phyloP scores from a whole-genome alignment of 2,888 invertebrate genomes.

The Clunio marinus region DNA sequence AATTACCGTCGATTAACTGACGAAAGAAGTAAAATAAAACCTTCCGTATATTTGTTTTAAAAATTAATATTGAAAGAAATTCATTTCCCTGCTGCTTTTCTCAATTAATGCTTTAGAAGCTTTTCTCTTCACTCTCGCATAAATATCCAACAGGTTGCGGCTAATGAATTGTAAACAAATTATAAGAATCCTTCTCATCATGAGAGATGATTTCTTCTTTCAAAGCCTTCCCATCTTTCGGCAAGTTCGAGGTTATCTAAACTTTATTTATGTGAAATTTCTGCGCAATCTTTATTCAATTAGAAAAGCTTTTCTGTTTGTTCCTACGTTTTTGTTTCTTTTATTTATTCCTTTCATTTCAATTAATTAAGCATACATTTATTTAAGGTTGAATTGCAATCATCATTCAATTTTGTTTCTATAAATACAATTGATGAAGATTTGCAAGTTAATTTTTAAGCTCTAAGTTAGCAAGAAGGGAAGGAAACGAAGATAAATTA shows the following conservation, averaged over 20 bases:
- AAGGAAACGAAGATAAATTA: neutral
- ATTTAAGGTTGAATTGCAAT: neutral
- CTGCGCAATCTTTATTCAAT: too few relatives aligned
- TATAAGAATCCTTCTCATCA: neutral
- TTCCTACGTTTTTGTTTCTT: neutral
- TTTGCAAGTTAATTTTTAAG: too few relatives aligned
- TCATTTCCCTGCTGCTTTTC: neutral
- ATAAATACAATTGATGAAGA: too few relatives aligned
- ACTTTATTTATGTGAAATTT: too few relatives aligned
- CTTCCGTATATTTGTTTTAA: slow-evolving; percentile 13
- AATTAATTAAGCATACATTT: slow-evolving; percentile 29
- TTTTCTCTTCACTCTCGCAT: neutral
- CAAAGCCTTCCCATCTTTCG: too few relatives aligned
- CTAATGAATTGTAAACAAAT: slow-evolving; percentile 35
- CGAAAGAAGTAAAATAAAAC: neutral
- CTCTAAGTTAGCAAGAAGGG: too few relatives aligned
- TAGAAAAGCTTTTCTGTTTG: neutral
- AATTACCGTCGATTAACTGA: slow-evolving; percentile 1
- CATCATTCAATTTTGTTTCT: neutral
- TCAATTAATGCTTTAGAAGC: neutral
- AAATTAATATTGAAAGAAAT: slow-evolving; percentile 23
- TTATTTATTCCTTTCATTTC: neutral
- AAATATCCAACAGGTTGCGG: neutral
- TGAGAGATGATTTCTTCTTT: too few relatives aligned
- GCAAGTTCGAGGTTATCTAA: too few relatives aligned